phyloP scores from a whole-genome alignment of 2,113 vertebrate species.

The Lichenostomus cassidix region DNA sequence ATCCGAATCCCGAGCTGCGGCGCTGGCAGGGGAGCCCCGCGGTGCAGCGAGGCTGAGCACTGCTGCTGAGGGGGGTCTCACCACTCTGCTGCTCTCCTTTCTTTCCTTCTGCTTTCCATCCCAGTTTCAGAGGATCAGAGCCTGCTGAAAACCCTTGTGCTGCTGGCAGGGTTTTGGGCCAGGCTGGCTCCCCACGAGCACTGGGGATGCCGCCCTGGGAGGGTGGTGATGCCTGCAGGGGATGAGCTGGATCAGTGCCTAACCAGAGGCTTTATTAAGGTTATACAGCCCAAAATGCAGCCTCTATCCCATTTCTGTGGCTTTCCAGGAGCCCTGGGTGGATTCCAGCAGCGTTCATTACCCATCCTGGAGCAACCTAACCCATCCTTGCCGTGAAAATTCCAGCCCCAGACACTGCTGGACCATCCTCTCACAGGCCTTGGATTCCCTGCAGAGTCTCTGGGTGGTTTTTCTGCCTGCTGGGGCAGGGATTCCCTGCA shows the following conservation, averaged over 20 bases:
- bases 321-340: neutral
- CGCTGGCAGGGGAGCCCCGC: neutral
- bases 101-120: neutral
- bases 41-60: neutral
- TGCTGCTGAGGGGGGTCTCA: neutral
- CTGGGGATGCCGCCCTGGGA: neutral
- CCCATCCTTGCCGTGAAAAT: neutral
- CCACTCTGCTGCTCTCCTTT: neutral
- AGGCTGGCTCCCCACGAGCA: neutral
- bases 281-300: neutral
- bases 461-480: accelerated
- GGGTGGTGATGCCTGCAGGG: neutral
- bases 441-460: neutral
- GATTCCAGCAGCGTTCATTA: neutral
- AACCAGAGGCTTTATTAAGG: neutral
- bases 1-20: neutral
- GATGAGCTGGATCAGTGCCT: neutral
- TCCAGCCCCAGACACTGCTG: neutral
- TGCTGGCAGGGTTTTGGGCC: neutral
- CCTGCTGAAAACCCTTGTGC: neutral
- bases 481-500: neutral
- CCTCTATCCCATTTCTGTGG: neutral
- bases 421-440: neutral
- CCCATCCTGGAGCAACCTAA: neutral
- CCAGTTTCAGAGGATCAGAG: neutral